Evolutionary conservation across 2,888 invertebrate species (phyloP).

Genomic region (Drosophila ezoana): DNA sequence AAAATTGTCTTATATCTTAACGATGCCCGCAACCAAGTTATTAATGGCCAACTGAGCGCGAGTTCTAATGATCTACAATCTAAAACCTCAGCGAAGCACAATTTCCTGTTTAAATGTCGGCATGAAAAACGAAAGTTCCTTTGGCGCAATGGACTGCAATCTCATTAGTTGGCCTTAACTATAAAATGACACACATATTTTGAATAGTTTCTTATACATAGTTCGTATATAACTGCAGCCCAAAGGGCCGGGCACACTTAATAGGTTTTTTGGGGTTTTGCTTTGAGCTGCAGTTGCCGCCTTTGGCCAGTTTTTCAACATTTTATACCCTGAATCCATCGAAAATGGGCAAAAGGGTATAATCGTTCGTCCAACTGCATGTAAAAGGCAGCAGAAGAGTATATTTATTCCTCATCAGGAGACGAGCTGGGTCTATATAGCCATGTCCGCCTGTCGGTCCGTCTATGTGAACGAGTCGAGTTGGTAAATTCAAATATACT

Average conservation of each 20-base stretch:
- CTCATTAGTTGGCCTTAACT: constrained; percentile 56
- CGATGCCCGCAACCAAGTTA: constrained; percentile 47
- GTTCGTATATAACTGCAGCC: constrained; percentile 30
- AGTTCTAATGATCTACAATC: constrained; percentile 68
- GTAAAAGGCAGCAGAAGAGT: too few species aligned
- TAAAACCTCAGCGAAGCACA: constrained; percentile 34
- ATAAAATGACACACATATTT: constrained; percentile 52
- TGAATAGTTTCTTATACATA: constrained; percentile 30
- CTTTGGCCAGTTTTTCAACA: constrained; percentile 61
- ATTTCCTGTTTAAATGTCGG: constrained; percentile 70
- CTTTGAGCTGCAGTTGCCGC: constrained; percentile 55
- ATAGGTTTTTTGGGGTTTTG: constrained; percentile 47
- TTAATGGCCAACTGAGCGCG: constrained; percentile 54
- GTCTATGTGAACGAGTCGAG: too few species aligned
- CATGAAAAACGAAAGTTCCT: constrained; percentile 70
- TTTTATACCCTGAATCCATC: too few species aligned
- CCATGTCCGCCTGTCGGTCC: too few species aligned
- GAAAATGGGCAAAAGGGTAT: too few species aligned
- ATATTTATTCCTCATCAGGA: too few species aligned
- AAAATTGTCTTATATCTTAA: constrained; percentile 36
- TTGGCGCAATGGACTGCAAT: constrained; percentile 32
- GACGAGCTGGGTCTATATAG: too few species aligned
- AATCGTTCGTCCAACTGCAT: too few species aligned
- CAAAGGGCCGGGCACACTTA: constrained; percentile 56
- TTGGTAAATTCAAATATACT: too few species aligned